phyloP scores from a whole-genome alignment of 2,113 vertebrate genomes.

The Leucoraja erinaceus region DNA sequence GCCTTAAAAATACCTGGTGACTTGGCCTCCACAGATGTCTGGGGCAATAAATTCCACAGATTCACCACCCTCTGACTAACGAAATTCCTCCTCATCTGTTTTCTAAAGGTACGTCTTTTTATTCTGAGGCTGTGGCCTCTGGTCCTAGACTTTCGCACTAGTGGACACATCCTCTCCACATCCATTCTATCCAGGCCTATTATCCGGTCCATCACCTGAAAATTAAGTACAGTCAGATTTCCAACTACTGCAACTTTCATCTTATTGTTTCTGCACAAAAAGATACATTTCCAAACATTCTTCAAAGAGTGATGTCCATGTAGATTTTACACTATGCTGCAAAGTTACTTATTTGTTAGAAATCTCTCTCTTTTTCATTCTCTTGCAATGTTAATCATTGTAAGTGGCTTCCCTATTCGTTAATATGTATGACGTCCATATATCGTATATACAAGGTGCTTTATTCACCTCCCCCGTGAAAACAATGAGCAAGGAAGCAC shows the following conservation, averaged over 20 bases:
- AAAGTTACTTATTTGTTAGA: not conserved
- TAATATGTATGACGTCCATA: not conserved
- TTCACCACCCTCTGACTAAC: too few relatives aligned
- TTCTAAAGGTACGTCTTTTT: too few relatives aligned
- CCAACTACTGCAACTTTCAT: not conserved
- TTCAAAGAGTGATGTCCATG: not conserved
- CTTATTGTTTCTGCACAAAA: not conserved
- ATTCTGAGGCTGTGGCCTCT: too few relatives aligned
- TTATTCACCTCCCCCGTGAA: conserved; percentile 15
- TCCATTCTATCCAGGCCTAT: too few relatives aligned
- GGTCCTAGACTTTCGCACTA: too few relatives aligned
- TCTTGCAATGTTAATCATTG: not conserved
- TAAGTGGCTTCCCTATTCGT: not conserved
- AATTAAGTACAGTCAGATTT: not conserved
- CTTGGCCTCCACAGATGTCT: too few relatives aligned
- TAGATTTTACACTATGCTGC: not conserved
- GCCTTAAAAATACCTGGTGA: too few relatives aligned
- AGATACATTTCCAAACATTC: not conserved
- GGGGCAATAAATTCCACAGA: too few relatives aligned
- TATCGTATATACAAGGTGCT: conserved; percentile 9
- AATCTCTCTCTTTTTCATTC: not conserved
- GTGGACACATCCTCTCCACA: too few relatives aligned
- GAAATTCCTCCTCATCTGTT: too few relatives aligned
- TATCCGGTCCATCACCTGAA: not conserved
- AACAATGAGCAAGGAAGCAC: not conserved